Base-by-base conservation (phyloP, 1,140 invertebrate genomes). In the Camponotus vicinus region DNA sequence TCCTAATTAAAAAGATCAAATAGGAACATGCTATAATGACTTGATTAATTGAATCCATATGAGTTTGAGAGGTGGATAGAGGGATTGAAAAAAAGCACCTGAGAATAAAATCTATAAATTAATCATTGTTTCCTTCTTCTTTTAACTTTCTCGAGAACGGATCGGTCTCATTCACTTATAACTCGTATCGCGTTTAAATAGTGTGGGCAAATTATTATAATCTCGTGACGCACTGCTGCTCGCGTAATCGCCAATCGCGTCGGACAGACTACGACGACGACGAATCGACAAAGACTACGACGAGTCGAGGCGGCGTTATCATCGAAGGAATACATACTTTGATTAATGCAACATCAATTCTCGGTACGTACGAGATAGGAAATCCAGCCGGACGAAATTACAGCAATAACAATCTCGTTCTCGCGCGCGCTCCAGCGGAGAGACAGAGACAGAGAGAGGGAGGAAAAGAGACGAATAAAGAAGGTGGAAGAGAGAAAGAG, bases 321-420 rank as follows among this genome's bases (percentile, higher is more conserved):
- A 75, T 75, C 79, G 69, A 32, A 73, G 27, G 40, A 63, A 55
- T 75, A 49, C 55, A 55, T 75, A 49, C 69, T 63, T 49, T 75
- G 79, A 83, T 83, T 82, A 82, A 83, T 83, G 79, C 79, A 73
- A 73, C 69, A 75, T 83, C 79, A 75, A 75, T 75, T 83, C 79
- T 63, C 69, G 32, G 40, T 73, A 75, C 40, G n/a, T 83, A 75
- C 55, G 55, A 75, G 79, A 83, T 73, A 83, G 79, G 55, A 63
- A 83, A 73, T 83, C 40, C 69, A 83, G 32, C 42, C 57, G 59
- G n/a, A 83, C 55, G 40, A 83, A 83, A 83, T 75, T 83, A 75
- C 69, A 83, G 79, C 69, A 61, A 75, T 83, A 83, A 82, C 69
- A 79, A 55, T 57, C 63, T 79, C 7, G 77, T 49, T 18, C 21